Evolutionary conservation across 2,888 invertebrate species (phyloP).

Genomic region (Sicus ferrugineus): DNA sequence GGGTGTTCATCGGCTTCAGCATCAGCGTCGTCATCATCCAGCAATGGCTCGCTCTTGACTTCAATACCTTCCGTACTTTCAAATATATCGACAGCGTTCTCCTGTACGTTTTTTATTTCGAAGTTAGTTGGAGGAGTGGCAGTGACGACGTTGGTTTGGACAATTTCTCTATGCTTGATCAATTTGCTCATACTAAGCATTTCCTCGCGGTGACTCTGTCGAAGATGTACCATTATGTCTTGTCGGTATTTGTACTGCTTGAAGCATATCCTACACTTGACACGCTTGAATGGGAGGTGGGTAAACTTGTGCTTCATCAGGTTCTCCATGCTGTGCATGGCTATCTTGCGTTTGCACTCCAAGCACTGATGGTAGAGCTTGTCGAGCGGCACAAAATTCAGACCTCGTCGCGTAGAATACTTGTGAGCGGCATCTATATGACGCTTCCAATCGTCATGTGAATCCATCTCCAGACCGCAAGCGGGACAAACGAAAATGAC

Average conservation of each 20-base stretch:
- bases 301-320: constrained; percentile 58
- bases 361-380: constrained; percentile 57
- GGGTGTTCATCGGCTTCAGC: constrained; percentile 29
- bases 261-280: constrained; percentile 55
- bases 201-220: constrained; percentile 55
- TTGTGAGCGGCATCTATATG: constrained; percentile 55
- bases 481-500: constrained; percentile 58
- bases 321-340: constrained; percentile 59
- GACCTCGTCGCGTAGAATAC: constrained; percentile 54
- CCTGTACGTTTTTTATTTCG: constrained; percentile 42
- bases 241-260: constrained; percentile 58
- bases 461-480: constrained; percentile 52
- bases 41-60: constrained; percentile 47
- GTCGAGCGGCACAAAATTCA: constrained; percentile 56
- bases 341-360: constrained; percentile 57
- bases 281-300: constrained; percentile 56
- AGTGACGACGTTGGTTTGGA: background rate
- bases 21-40: constrained; percentile 41
- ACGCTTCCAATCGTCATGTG: constrained; percentile 56
- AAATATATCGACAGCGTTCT: constrained; percentile 44
- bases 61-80: constrained; percentile 45
- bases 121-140: constrained; percentile 31
- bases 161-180: background rate
- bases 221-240: constrained; percentile 57
- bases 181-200: constrained; percentile 47